phyloP scores from a whole-genome alignment of 2,888 invertebrate species.

The Bembecia ichneumoniformis region DNA sequence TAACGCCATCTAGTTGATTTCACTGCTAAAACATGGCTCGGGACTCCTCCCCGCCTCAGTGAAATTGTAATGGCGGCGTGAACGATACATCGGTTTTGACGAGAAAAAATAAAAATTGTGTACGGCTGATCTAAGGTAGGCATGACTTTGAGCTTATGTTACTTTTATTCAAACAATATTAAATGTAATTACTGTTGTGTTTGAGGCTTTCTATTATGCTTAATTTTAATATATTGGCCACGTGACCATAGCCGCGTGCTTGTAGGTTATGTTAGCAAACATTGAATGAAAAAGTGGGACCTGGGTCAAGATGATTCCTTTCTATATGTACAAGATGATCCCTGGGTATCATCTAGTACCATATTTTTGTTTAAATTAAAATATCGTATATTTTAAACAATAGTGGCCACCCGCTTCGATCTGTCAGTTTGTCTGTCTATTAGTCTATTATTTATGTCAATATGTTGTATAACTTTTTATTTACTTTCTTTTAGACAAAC shows the following conservation, averaged over 20 bases:
- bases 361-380: too few species aligned
- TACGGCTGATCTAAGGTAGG: neutral
- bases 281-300: neutral
- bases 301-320: conserved; percentile 2
- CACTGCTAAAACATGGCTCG: neutral
- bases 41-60: neutral
- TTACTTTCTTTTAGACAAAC: too few species aligned
- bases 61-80: neutral
- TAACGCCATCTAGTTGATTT: neutral
- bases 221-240: neutral
- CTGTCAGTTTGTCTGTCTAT: too few species aligned
- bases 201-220: neutral
- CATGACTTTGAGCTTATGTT: neutral
- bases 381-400: too few species aligned
- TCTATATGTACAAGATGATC: conserved; percentile 2
- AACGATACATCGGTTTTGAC: neutral
- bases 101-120: neutral
- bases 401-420: too few species aligned
- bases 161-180: neutral
- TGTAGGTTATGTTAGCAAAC: neutral
- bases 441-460: too few species aligned
- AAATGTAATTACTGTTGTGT: neutral
- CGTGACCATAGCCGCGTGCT: neutral
- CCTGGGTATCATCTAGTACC: too few species aligned
- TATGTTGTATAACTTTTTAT: neutral